Evolutionary conservation across 1,140 invertebrate genomes (phyloP).

Genomic region (Frieseomelitta varia): DNA sequence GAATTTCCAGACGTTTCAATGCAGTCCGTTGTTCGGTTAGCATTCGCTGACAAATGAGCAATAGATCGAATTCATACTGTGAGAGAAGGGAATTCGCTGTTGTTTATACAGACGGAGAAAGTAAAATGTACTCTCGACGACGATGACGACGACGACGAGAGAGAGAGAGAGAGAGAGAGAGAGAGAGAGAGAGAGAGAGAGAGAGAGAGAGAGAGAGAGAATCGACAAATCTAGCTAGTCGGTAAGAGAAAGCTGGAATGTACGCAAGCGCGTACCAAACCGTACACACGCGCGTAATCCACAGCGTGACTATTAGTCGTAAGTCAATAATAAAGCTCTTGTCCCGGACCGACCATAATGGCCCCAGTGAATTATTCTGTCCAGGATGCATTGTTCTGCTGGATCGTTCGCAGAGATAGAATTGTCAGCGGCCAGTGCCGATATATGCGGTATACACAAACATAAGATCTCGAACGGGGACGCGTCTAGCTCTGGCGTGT

Average conservation of each 20-base stretch:
- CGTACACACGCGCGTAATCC: constrained; percentile 70
- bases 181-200: constrained; percentile 12
- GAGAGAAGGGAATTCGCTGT: neutral
- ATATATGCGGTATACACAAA: constrained; percentile 53
- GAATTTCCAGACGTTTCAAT: constrained; percentile 25
- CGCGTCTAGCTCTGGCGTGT: constrained; percentile 38
- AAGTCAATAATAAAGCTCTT: constrained; percentile 81
- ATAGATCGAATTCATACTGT: constrained; percentile 66
- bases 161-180: neutral
- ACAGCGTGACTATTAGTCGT: constrained; percentile 79
- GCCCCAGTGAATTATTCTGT: constrained; percentile 73
- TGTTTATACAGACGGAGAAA: neutral
- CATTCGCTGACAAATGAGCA: constrained; percentile 73
- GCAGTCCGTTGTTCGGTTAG: constrained; percentile 65
- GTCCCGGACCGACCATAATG: constrained; percentile 74
- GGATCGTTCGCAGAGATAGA: constrained; percentile 65
- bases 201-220: neutral
- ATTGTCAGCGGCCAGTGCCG: constrained; percentile 67
- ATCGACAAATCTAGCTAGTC: no score
- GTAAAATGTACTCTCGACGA: no score
- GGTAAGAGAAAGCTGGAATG: neutral
- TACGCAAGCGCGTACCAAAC: constrained; percentile 5
- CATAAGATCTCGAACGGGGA: constrained; percentile 50
- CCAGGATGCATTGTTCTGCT: constrained; percentile 69
- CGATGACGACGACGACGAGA: no score